These are phyloP conservation scores for Nephrocerus scutellatus DNA, from an alignment of 2,888 invertebrate genomes.

Conservation along the genomic window DNA sequence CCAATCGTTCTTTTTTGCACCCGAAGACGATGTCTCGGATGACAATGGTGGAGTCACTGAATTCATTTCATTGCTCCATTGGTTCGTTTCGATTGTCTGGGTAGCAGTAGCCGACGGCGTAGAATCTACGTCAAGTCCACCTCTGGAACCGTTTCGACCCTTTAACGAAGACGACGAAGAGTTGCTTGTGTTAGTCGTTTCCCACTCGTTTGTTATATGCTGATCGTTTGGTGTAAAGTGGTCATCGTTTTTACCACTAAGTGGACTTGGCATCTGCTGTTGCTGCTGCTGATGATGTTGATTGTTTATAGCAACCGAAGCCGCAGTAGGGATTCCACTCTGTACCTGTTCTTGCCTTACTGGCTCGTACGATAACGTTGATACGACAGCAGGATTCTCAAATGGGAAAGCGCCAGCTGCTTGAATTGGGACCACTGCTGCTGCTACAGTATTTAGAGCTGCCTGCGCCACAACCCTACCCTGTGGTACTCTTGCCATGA, in stretches of 20 bases:
- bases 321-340: too few species aligned
- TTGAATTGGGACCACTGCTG: slow-evolving; percentile 11
- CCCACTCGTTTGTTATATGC: slow-evolving; percentile 29
- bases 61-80: slow-evolving; percentile 43
- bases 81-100: slow-evolving; percentile 27
- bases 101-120: slow-evolving; percentile 13
- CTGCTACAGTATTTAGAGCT: slow-evolving; percentile 28
- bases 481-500: slow-evolving; percentile 12
- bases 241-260: too few species aligned
- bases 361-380: slow-evolving; percentile 30
- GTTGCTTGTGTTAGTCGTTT: slow-evolving; percentile 17
- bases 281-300: slow-evolving; percentile 22
- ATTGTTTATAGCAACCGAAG: background rate
- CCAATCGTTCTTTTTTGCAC: slow-evolving; percentile 29
- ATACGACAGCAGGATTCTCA: slow-evolving; percentile 30
- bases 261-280: too few species aligned
- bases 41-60: slow-evolving; percentile 24
- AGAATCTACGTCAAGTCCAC: too few species aligned
- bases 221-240: background rate
- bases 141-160: slow-evolving; percentile 16
- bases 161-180: slow-evolving; percentile 17
- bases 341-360: slow-evolving; percentile 38
- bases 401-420: slow-evolving; percentile 25
- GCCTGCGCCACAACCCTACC: slow-evolving; percentile 24
- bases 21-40: slow-evolving; percentile 19